These are phyloP conservation scores for Enteromius argenteus DNA, from an alignment of 2,797 vertebrate genomes.

Conservation along the genomic window DNA sequence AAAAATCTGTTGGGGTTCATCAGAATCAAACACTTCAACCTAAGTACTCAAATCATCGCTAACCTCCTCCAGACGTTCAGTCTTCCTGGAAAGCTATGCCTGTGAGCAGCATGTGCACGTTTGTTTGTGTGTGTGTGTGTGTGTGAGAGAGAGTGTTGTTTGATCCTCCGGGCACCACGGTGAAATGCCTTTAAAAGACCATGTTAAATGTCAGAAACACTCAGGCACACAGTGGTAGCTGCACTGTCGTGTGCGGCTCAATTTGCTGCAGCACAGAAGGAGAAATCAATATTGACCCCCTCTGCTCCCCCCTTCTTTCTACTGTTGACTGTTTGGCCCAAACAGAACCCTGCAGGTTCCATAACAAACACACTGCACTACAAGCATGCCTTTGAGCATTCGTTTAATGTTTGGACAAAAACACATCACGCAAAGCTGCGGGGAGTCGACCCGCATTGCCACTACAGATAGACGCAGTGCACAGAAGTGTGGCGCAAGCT, in stretches of 20 bases:
- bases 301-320: constrained; percentile 35
- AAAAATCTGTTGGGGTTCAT: constrained; percentile 4
- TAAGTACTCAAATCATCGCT: constrained; percentile 9
- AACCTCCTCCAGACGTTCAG: constrained; percentile 17
- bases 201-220: constrained; percentile 87
- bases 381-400: constrained; percentile 40
- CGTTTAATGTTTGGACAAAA: constrained; percentile 46
- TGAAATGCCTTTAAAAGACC: constrained; percentile 86
- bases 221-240: constrained; percentile 81
- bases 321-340: constrained; percentile 52
- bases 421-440: constrained; percentile 27
- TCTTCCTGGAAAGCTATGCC: constrained; percentile 35
- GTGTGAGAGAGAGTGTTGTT: constrained; percentile 70
- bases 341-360: constrained; percentile 53
- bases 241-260: constrained; percentile 76
- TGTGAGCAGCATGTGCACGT: constrained; percentile 44
- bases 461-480: neutral
- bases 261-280: constrained; percentile 80
- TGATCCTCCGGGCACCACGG: constrained; percentile 79
- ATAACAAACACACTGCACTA: constrained; percentile 49
- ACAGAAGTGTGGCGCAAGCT: neutral
- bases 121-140: constrained; percentile 59
- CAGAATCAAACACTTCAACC: constrained; percentile 26
- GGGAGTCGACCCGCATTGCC: neutral
- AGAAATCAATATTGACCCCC: constrained; percentile 66